Base-by-base conservation (phyloP, 1,140 invertebrate species). In the Telenomus remus region DNA sequence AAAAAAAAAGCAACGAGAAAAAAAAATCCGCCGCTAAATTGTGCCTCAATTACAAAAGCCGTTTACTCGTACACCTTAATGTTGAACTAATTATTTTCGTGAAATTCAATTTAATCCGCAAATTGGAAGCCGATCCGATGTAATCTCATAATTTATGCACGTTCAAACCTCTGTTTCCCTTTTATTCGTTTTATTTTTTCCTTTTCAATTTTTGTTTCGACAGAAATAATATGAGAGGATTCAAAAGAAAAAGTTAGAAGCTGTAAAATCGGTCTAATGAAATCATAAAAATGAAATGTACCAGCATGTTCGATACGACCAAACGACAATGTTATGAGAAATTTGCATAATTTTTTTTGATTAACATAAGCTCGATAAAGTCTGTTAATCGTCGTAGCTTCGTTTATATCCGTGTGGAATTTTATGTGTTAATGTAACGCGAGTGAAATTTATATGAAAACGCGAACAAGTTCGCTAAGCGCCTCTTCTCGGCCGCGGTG, bases 331-430 rank as follows among this genome's bases (percentile, higher is more conserved):
- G 60, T 64, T 53, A 12, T 34, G 35, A 12, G 13, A 53, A 10
- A 65, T 65, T 65, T 72, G 49, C 69, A 60, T 65, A 64, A 65
- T 72, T 53, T 59, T 65, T 59, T 57, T 65, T 27, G 34, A 59
- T 65, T 54, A 49, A 54, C 60, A 59, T 72, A 65, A 64, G 33
- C 16, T 43, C 14, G 69, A 72, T 72, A 72, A 64, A 55, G 19
- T 37, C 44, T 46, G 39, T 39, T 56, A 27, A 27, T 72, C 50
- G 66, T 65, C 59, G 48, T 53, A 11, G 16, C 61, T 47, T 51
- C 54, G 64, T 35, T 51, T 49, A 27, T 49, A 49, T 56, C 16
- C 33, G 39, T 37, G 37, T 46, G 11, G 8, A 16, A 56, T 43
- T 66, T 68, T 50, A 63, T 16, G 53, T 44, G 39, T 46, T 43